These are phyloP conservation scores for Eristalinus aeneus DNA, from an alignment of 2,888 invertebrate species.

Conservation along the genomic window DNA sequence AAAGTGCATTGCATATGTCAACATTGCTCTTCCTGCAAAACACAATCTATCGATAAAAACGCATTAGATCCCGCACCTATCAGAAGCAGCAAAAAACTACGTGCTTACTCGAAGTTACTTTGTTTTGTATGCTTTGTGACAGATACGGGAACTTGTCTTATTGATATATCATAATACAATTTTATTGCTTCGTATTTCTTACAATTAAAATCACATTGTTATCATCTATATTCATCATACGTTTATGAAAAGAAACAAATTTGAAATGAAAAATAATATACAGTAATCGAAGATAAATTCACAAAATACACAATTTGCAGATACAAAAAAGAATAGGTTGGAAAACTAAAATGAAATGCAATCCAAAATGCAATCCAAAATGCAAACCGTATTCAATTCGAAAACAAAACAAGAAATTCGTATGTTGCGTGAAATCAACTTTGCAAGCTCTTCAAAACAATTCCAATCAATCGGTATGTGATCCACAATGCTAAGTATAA, in stretches of 20 bases:
- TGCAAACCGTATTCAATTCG: constrained; percentile 3
- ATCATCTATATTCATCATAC: constrained; percentile 18
- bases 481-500: constrained; percentile 50
- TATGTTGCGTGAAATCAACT: not conserved
- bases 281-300: constrained; percentile 26
- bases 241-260: constrained; percentile 15
- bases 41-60: no score
- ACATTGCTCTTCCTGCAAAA: no score
- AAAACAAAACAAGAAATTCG: constrained; percentile 5
- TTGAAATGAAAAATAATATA: constrained; percentile 7
- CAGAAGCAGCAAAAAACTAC: no score
- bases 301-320: not conserved
- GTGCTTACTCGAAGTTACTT: no score
- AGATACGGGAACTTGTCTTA: no score
- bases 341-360: constrained; percentile 8
- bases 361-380: not conserved
- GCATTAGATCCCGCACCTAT: no score
- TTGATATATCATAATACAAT: constrained; percentile 55
- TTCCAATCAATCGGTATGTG: not conserved
- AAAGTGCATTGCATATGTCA: no score
- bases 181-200: constrained; percentile 65
- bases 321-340: not conserved
- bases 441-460: not conserved
- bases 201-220: constrained; percentile 60
- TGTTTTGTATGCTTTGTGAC: no score